These are phyloP conservation scores for Oxyteleia sp. DNA, from an alignment of 2,888 invertebrate genomes.

Conservation along the genomic window DNA sequence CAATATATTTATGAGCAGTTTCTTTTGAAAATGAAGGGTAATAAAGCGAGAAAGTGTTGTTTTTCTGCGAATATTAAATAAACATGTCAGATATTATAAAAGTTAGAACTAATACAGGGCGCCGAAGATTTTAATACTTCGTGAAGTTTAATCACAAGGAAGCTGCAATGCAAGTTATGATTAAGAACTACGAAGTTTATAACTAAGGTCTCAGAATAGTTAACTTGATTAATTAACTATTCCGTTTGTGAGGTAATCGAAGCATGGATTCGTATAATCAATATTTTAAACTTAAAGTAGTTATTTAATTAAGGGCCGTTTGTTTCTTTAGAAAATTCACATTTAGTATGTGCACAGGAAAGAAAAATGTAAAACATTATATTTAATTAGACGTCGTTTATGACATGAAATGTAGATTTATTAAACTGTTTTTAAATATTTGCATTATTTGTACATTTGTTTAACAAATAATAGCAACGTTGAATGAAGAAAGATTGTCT, in stretches of 20 bases:
- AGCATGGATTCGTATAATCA: conserved; percentile 15
- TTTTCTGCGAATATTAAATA: conserved; percentile 10
- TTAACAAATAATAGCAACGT: too few species aligned
- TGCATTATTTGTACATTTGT: too few species aligned
- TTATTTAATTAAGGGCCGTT: neutral
- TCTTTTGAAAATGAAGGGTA: neutral
- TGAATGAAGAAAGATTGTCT: too few species aligned
- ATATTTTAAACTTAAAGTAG: conserved; percentile 9
- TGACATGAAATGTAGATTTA: too few species aligned
- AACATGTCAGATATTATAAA: conserved; percentile 15
- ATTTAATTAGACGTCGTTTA: too few species aligned
- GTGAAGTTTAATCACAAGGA: conserved; percentile 12
- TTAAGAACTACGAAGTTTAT: conserved; percentile 21
- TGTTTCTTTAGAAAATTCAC: neutral
- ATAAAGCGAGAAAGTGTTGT: conserved; percentile 7
- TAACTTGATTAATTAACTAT: conserved; percentile 26
- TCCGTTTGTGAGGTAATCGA: conserved; percentile 16
- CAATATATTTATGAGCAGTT: neutral
- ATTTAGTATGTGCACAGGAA: too few species aligned
- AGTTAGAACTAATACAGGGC: conserved; percentile 2
- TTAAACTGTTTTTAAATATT: too few species aligned
- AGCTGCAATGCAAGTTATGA: conserved; percentile 18
- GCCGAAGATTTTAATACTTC: conserved; percentile 14
- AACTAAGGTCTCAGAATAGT: conserved; percentile 13
- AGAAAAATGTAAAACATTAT: too few species aligned